These are phyloP conservation scores for Melanocharis versteri DNA, from an alignment of 2,113 vertebrate genomes.

Conservation along the genomic window DNA sequence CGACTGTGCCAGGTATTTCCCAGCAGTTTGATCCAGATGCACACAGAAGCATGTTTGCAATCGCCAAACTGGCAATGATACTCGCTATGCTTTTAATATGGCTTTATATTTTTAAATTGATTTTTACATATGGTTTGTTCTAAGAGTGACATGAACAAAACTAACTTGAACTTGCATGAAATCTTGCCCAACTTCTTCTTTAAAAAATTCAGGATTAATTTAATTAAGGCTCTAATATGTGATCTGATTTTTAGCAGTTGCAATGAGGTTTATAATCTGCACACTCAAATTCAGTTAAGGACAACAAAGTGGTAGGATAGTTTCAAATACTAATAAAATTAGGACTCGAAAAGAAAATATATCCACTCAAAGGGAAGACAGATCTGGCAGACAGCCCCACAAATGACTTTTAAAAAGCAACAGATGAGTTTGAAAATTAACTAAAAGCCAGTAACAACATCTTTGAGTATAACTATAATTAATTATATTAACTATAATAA, in stretches of 20 bases:
- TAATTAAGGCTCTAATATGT: not conserved
- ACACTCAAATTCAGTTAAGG: not conserved
- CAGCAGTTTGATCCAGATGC: not conserved
- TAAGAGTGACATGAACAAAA: not conserved
- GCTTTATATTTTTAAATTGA: not conserved
- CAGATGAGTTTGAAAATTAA: not conserved
- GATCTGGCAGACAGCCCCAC: not conserved
- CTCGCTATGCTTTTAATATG: not conserved
- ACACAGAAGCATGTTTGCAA: not conserved
- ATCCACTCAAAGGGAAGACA: not conserved
- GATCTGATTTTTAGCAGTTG: not conserved
- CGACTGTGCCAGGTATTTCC: not conserved
- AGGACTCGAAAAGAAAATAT: not conserved
- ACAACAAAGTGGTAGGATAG: not conserved
- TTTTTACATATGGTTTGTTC: not conserved
- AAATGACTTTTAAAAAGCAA: not conserved
- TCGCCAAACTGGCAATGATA: not conserved
- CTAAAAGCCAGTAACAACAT: not conserved
- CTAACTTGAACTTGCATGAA: not conserved
- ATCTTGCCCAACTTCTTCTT: not conserved
- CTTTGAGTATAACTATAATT: not conserved
- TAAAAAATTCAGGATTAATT: not conserved
- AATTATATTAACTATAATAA: too few relatives aligned
- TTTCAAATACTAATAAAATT: not conserved
- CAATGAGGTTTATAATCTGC: not conserved